A percentile compares a stretch with the other conserved stretches of the same genome.
These are phyloP conservation scores for Pseudochirops cupreus DNA, from an alignment of 2,797 vertebrate genomes.

Conservation along the genomic window DNA sequence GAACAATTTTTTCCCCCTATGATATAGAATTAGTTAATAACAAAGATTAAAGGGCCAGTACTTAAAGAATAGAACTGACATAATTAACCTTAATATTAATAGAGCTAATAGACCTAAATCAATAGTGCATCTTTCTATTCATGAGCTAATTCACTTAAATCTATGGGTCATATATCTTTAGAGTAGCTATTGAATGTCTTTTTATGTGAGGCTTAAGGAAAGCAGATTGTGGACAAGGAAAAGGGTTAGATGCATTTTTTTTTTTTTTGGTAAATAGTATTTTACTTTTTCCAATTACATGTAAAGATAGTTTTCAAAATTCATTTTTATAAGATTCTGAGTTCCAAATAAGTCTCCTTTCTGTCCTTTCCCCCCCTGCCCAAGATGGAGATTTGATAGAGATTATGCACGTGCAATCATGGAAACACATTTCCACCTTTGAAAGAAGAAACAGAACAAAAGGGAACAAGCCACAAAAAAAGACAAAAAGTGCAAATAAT, in stretches of 20 bases:
- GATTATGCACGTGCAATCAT: not conserved
- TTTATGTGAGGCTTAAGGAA: slow-evolving; percentile 52
- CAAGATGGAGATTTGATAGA: not conserved
- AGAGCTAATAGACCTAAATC: slow-evolving; percentile 29
- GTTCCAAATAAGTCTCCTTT: too few relatives aligned
- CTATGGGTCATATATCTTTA: not conserved
- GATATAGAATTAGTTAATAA: not conserved
- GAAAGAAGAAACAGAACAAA: not conserved
- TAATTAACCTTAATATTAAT: slow-evolving; percentile 53
- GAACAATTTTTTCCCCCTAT: not conserved
- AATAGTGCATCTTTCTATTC: slow-evolving; percentile 22
- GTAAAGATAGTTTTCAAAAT: too few relatives aligned
- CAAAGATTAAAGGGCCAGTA: not conserved
- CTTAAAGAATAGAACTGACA: slow-evolving; percentile 36
- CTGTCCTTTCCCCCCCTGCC: too few relatives aligned
- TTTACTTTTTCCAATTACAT: not conserved
- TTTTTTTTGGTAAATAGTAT: not conserved
- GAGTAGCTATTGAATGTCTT: slow-evolving; percentile 47
- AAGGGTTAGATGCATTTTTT: not conserved
- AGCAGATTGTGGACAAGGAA: not conserved
- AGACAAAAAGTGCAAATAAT: not conserved
- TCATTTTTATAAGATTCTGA: too few relatives aligned
- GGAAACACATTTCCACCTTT: not conserved
- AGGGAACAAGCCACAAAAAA: not conserved
- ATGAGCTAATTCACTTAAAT: slow-evolving; percentile 60